These are phyloP conservation scores for Buathra laborator DNA, from an alignment of 2,888 invertebrate genomes.

Conservation along the genomic window DNA sequence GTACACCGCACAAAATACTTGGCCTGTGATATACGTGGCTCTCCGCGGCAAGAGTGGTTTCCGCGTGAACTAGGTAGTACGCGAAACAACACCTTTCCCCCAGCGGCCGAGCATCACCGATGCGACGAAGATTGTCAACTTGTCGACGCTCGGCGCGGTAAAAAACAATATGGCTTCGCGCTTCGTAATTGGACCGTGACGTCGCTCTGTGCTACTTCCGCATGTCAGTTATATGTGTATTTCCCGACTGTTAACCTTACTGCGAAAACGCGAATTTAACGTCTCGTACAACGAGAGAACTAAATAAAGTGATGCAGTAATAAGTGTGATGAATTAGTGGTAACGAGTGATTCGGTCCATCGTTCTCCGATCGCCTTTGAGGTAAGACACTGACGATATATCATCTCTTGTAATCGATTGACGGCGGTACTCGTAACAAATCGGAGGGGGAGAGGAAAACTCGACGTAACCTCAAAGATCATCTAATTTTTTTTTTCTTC, in stretches of 20 bases:
- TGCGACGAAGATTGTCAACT: no score
- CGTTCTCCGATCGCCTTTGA: background rate
- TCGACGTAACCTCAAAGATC: constrained; percentile 35
- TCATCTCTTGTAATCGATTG: no score
- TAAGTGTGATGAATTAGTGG: constrained; percentile 31
- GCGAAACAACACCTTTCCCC: no score
- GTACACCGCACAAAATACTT: no score
- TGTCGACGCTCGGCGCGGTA: no score
- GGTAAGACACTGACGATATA: background rate
- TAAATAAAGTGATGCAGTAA: constrained; percentile 32
- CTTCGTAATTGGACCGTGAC: constrained; percentile 32
- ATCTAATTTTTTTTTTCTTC: background rate
- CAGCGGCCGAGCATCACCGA: no score
- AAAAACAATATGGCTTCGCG: no score
- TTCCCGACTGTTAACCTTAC: background rate
- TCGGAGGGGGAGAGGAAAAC: background rate
- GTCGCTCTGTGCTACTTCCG: constrained; percentile 24
- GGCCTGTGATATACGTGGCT: no score
- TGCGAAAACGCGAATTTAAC: constrained; percentile 16
- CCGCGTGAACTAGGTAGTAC: no score
- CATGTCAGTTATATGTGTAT: constrained; percentile 28
- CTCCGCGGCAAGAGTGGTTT: no score
- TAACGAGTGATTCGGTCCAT: constrained; percentile 26
- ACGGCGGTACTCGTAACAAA: background rate
- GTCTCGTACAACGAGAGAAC: constrained; percentile 5